Evolutionary conservation across 1,140 invertebrate species (phyloP).

Genomic region (Dendrolimus kikuchii): DNA sequence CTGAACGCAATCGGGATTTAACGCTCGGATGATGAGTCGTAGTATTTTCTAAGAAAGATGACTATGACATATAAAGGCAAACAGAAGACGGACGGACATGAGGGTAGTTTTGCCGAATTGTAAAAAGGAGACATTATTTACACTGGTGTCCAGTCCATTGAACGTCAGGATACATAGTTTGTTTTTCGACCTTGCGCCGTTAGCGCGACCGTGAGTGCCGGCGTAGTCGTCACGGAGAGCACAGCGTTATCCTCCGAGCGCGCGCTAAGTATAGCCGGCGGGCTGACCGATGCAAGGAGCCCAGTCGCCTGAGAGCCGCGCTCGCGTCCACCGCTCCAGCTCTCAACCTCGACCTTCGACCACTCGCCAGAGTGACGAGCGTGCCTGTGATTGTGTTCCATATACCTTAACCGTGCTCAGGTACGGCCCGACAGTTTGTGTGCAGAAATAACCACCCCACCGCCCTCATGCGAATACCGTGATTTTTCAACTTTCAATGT

Average conservation of each 20-base stretch:
- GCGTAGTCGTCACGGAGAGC: slow-evolving; percentile 19
- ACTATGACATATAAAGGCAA: too few relatives aligned
- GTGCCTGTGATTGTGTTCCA: slow-evolving; percentile 58
- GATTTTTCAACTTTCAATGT: slow-evolving; percentile 33
- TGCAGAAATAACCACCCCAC: slow-evolving; percentile 23
- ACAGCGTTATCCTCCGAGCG: slow-evolving; percentile 38
- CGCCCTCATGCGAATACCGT: slow-evolving; percentile 15
- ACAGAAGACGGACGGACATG: too few relatives aligned
- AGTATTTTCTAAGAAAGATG: too few relatives aligned
- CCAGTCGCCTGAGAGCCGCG: slow-evolving; percentile 59
- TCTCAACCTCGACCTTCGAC: slow-evolving; percentile 56
- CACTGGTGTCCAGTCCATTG: too few relatives aligned
- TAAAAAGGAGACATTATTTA: too few relatives aligned
- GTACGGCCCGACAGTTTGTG: slow-evolving; percentile 21
- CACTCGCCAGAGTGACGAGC: slow-evolving; percentile 65
- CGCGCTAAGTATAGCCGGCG: slow-evolving; percentile 49
- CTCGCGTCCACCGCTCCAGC: slow-evolving; percentile 48
- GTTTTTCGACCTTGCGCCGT: slow-evolving; percentile 47
- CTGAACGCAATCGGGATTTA: too few relatives aligned
- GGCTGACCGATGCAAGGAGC: slow-evolving; percentile 20
- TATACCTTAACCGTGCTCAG: slow-evolving; percentile 30
- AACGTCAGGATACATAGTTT: slow-evolving; percentile 28
- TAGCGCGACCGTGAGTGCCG: slow-evolving; percentile 19
- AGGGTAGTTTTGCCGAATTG: too few relatives aligned
- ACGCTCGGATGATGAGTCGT: too few relatives aligned